Evolutionary conservation across 2,113 vertebrate genomes (phyloP), one percentile per base, ranked within the genome.

Genomic region (Hippoglossus stenolepis): DNA sequence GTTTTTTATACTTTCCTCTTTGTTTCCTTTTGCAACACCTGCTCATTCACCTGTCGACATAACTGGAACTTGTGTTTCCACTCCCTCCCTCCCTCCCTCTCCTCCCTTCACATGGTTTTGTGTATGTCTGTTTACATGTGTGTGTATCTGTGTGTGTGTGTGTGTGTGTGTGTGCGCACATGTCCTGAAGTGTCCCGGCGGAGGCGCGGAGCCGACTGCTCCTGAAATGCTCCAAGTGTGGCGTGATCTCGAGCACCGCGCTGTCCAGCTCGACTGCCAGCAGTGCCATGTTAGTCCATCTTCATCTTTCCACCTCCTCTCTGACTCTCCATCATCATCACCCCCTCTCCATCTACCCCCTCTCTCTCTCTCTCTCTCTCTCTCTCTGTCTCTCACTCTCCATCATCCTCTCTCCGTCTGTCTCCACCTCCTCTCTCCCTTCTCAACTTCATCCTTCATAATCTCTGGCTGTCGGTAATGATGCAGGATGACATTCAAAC

Each of bases 201-300:
- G 95, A 95, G 85, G 95, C 93, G 78, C 96, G 95, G 88, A 96
- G 95, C 94, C 95, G 94, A 92, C 95, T 97, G 95, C 96, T 97
- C 87, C 96, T 98, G 94, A 97, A 97, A 96, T 99, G 97, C 95
- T 97, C 97, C 96, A 97, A 97, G 94, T 98, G 97, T 90, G 97
- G 97, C 89, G 95, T 95, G 94, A 96, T 98, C 94, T 97, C 97
- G 90, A 98, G 96, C 93, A 95, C 96, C 76, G 96, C 95, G 91
- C 90, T 97, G 94, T 96, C 96, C 94, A 95, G 96, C 91, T 93
- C 95, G 81, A 97, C 96, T 87, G 95, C 97, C 96, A 96, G 95
- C 96, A 97, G 95, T 17, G 96, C 96, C 95, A 98, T 98, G 97
- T 98, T 96, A 98, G 97, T 98, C 91, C 93, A 91, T 90, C 80